Conservation (phyloP, 2,888 invertebrate species). For the Chromoteleia sp. region DNA sequence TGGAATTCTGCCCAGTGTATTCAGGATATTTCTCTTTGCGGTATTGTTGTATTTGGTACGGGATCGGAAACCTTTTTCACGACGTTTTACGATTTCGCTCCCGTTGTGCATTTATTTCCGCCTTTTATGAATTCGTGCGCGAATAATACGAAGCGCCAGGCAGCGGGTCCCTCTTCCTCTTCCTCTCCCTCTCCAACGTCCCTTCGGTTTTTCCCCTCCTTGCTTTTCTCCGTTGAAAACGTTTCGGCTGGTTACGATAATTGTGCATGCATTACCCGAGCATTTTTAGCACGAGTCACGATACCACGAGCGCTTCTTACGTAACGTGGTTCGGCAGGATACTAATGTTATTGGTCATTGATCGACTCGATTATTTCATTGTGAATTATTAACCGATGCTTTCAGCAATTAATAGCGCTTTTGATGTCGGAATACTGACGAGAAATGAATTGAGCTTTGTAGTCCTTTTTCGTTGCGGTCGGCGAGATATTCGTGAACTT, state of each 20-base stretch:
- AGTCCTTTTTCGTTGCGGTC: too few species aligned
- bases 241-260: constrained; percentile 33
- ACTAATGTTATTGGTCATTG: too few species aligned
- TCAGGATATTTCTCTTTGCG: constrained; percentile 58
- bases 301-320: too few species aligned
- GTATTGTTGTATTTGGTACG: constrained; percentile 61
- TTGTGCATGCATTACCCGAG: constrained; percentile 55
- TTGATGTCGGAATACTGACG: too few species aligned
- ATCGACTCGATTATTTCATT: too few species aligned
- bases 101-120: constrained; percentile 58
- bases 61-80: constrained; percentile 65
- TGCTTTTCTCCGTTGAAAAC: constrained; percentile 16
- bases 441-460: too few species aligned
- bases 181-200: too few species aligned
- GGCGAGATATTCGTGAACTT: too few species aligned
- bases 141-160: constrained; percentile 46
- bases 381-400: too few species aligned
- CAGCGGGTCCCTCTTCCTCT: constrained; percentile 16
- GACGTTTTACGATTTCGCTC: constrained; percentile 61
- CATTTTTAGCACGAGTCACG: too few species aligned
- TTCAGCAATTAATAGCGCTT: too few species aligned
- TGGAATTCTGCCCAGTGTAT: constrained; percentile 59
- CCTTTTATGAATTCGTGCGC: constrained; percentile 54
- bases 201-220: constrained; percentile 1
- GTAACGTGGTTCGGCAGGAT: too few species aligned